These are phyloP conservation scores for Ylistrum balloti DNA, from an alignment of 1,140 invertebrate genomes.

Conservation along the genomic window DNA sequence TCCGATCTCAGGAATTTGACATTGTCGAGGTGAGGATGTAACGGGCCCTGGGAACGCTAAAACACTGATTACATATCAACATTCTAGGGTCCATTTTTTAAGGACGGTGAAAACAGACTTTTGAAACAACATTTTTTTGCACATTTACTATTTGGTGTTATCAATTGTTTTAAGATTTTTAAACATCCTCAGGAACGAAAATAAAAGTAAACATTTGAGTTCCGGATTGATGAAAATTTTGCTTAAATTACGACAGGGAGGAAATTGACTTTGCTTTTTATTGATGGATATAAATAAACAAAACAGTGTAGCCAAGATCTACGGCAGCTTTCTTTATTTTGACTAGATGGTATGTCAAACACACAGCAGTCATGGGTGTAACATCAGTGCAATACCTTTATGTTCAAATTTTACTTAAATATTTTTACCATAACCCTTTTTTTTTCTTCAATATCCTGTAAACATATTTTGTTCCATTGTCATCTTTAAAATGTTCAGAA, in stretches of 20 bases:
- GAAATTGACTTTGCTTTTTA: no score
- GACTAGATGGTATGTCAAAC: constrained; percentile 6
- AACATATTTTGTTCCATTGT: no score
- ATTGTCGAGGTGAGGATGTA: background rate
- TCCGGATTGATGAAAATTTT: no score
- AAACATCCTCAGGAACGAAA: no score
- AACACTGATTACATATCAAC: constrained; percentile 1
- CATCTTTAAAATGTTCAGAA: no score
- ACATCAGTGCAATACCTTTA: background rate
- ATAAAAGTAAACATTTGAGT: no score
- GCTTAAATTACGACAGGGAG: no score
- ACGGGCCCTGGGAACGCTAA: background rate
- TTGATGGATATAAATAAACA: background rate
- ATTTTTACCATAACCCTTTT: no score
- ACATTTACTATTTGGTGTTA: no score
- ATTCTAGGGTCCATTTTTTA: background rate
- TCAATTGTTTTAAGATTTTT: no score
- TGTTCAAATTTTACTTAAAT: constrained; percentile 1
- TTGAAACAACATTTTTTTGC: background rate
- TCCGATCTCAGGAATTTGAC: constrained; percentile 22
- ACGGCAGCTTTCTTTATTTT: background rate
- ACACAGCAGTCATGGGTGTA: background rate
- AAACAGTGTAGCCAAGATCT: background rate
- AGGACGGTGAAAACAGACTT: background rate
- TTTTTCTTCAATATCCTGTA: no score